These are phyloP conservation scores for Erythrocercus mccallii DNA, from an alignment of 2,113 vertebrate species.

Conservation along the genomic window DNA sequence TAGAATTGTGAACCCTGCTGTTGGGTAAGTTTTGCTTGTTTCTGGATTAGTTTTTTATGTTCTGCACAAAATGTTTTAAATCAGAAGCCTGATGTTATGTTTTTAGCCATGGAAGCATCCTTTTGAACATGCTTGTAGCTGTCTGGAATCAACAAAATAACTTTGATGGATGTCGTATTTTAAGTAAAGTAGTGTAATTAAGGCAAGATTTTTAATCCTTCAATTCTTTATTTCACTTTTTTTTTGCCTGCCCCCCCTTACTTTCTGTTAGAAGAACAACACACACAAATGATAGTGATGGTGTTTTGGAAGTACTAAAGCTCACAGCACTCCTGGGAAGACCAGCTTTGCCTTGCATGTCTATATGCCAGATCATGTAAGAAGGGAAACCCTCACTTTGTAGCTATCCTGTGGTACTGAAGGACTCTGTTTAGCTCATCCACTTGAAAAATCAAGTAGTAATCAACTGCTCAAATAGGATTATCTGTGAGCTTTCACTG, in stretches of 20 bases:
- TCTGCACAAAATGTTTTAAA: not conserved
- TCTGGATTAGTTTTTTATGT: not conserved
- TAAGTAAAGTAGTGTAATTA: not conserved
- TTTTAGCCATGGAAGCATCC: not conserved
- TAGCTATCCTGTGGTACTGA: not conserved
- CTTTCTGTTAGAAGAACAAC: not conserved
- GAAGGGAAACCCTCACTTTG: not conserved
- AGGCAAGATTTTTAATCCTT: not conserved
- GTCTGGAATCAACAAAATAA: not conserved
- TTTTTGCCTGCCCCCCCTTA: fast-evolving
- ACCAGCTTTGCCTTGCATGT: not conserved
- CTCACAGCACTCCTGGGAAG: not conserved
- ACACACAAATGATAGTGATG: not conserved
- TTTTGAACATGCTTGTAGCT: not conserved
- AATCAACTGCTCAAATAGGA: not conserved
- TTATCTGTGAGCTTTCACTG: not conserved
- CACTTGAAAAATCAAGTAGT: not conserved
- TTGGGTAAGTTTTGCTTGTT: conserved; percentile 64
- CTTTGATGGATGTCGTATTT: not conserved
- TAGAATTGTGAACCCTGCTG: conserved; percentile 35
- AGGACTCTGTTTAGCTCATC: not conserved
- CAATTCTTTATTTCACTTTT: not conserved
- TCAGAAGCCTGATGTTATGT: not conserved
- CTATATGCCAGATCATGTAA: not conserved
- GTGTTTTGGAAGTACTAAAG: not conserved